Evolutionary conservation across 2,888 invertebrate genomes (phyloP).

Genomic region (Craniophora ligustri): DNA sequence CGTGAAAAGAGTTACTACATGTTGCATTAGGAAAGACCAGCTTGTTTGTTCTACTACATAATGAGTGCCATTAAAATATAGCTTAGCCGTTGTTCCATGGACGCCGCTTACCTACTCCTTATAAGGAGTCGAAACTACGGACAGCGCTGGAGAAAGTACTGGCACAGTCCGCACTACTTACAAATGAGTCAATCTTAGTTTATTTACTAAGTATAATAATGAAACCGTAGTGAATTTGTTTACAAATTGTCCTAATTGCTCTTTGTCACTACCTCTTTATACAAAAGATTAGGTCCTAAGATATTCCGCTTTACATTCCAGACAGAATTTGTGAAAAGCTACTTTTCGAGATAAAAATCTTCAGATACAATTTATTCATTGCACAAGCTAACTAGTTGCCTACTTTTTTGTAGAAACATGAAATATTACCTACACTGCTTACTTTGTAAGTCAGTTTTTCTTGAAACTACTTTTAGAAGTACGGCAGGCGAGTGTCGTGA

Average conservation of each 20-base stretch:
- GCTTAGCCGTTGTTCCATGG: slow-evolving; percentile 36
- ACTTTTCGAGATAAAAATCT: slow-evolving; percentile 55
- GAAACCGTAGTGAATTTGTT: slow-evolving; percentile 40
- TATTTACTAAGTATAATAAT: slow-evolving; percentile 39
- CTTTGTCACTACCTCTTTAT: slow-evolving; percentile 46
- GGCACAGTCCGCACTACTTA: slow-evolving; percentile 38
- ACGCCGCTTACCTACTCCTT: slow-evolving; percentile 47
- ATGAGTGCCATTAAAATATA: slow-evolving; percentile 51
- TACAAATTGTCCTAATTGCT: slow-evolving; percentile 51
- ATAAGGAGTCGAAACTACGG: slow-evolving; percentile 51
- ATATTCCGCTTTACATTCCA: slow-evolving; percentile 51
- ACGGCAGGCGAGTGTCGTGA: slow-evolving; percentile 61
- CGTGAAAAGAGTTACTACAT: slow-evolving; percentile 19
- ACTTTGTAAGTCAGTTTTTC: slow-evolving; percentile 59
- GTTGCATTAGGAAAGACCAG: slow-evolving; percentile 29
- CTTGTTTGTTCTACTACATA: slow-evolving; percentile 38
- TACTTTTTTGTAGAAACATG: slow-evolving; percentile 52
- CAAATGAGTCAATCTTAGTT: slow-evolving; percentile 41
- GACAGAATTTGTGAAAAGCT: slow-evolving; percentile 55
- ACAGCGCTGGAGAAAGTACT: slow-evolving; percentile 51
- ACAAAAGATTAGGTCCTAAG: slow-evolving; percentile 46
- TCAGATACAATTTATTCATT: slow-evolving; percentile 54
- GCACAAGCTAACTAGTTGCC: slow-evolving; percentile 50
- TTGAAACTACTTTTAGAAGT: slow-evolving; percentile 63
- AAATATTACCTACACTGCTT: slow-evolving; percentile 52